phyloP scores from a whole-genome alignment of 1,140 invertebrate species.

The Drosophila sulfurigaster region DNA sequence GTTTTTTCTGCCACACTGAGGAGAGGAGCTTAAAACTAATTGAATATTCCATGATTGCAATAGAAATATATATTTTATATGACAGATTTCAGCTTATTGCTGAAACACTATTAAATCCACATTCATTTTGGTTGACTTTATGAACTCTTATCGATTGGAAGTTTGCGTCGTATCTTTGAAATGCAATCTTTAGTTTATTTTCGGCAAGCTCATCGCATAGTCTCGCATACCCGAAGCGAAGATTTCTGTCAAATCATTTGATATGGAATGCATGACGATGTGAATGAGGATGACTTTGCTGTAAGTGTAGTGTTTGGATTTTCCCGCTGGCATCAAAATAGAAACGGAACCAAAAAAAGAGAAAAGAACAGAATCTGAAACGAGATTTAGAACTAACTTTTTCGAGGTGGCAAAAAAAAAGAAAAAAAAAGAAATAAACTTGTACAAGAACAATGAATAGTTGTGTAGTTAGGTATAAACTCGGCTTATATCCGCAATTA shows the following conservation, averaged over 20 bases:
- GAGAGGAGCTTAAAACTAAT: too few species aligned
- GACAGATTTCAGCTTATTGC: too few species aligned
- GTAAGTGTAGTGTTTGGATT: constrained; percentile 9
- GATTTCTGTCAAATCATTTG: constrained; percentile 37
- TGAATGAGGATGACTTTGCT: too few species aligned
- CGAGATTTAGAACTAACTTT: constrained; percentile 6
- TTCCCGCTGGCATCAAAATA: constrained; percentile 10
- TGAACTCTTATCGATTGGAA: too few species aligned
- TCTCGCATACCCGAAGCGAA: background rate
- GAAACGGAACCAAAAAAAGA: background rate
- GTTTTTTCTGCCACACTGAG: too few species aligned
- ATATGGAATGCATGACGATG: constrained; percentile 2
- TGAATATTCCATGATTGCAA: too few species aligned
- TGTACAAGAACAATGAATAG: constrained; percentile 27
- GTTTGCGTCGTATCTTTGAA: too few species aligned
- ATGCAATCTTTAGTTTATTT: too few species aligned
- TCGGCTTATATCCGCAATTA: constrained; percentile 74
- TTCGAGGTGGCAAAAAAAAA: background rate
- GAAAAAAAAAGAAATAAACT: background rate
- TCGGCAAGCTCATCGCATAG: constrained; percentile 6
- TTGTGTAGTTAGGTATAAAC: constrained; percentile 38
- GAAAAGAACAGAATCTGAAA: background rate
- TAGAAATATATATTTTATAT: too few species aligned
- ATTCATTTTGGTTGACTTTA: background rate
- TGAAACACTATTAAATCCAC: background rate